Conservation (phyloP, 1,140 invertebrate species). For the Diprion similis region DNA sequence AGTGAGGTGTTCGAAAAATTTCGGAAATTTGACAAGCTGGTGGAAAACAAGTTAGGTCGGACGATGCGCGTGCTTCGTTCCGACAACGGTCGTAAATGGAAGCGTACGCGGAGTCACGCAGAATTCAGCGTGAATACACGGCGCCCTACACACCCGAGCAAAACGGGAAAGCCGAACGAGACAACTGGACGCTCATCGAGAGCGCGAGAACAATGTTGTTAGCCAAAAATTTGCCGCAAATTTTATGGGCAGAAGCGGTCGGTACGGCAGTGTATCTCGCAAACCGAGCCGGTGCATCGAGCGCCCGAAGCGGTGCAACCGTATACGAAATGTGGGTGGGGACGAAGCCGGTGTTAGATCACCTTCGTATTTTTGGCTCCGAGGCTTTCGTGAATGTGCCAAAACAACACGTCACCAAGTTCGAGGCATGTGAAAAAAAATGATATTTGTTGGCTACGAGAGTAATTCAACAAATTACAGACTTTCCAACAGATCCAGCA, state of each 20-base stretch:
- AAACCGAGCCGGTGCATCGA: constrained; percentile 23
- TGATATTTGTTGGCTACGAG: constrained; percentile 32
- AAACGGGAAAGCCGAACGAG: constrained; percentile 48
- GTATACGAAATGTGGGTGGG: constrained; percentile 21
- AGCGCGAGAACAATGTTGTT: constrained; percentile 54
- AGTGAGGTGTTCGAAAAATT: constrained; percentile 36
- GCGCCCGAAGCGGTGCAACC: constrained; percentile 6
- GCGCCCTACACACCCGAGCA: constrained; percentile 52
- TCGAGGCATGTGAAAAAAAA: constrained; percentile 25
- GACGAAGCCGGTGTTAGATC: constrained; percentile 23
- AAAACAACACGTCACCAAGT: constrained; percentile 25
- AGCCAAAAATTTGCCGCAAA: constrained; percentile 41
- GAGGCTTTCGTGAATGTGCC: constrained; percentile 18
- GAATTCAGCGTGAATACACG: constrained; percentile 28
- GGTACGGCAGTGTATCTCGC: constrained; percentile 41
- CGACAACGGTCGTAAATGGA: constrained; percentile 33
- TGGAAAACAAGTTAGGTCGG: constrained; percentile 27
- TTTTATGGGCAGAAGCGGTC: constrained; percentile 58
- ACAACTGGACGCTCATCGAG: too few relatives aligned
- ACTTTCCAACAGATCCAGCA: constrained; percentile 23
- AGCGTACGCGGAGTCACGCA: constrained; percentile 21
- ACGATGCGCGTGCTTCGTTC: constrained; percentile 32
- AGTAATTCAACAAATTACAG: constrained; percentile 31
- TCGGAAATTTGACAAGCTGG: constrained; percentile 27
- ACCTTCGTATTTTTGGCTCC: constrained; percentile 28